phyloP scores from a whole-genome alignment of 2,113 vertebrate genomes.

The Albula glossodonta region DNA sequence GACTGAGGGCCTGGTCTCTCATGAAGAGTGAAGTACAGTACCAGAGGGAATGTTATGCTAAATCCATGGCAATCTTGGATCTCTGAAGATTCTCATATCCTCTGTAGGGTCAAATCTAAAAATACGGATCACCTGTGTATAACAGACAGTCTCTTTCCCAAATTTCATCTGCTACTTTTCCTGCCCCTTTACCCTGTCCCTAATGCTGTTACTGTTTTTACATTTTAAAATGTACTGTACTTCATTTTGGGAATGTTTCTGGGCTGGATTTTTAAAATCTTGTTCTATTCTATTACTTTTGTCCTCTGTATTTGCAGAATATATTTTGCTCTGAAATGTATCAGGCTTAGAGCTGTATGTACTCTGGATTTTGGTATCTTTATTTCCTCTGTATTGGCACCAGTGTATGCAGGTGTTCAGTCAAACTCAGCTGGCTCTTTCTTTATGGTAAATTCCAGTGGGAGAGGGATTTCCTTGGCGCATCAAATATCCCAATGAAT shows the following conservation, averaged over 20 bases:
- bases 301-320: conserved; percentile 24
- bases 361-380: not conserved
- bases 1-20: conserved; percentile 42
- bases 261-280: not conserved
- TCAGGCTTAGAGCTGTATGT: not conserved
- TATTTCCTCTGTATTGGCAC: not conserved
- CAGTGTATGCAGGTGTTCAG: conserved; percentile 20
- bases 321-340: conserved; percentile 16
- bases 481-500: conserved; percentile 56
- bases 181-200: not conserved
- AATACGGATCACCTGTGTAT: conserved; percentile 17
- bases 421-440: conserved; percentile 31
- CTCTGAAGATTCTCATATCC: conserved; percentile 1
- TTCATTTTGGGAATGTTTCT: conserved; percentile 24
- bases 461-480: conserved; percentile 53
- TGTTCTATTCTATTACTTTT: not conserved
- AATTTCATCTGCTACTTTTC: not conserved
- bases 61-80: conserved; percentile 8
- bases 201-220: not conserved
- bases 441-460: conserved; percentile 42
- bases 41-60: conserved; percentile 32
- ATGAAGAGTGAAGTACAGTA: conserved; percentile 43
- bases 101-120: conserved; percentile 21
- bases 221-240: not conserved
- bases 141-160: conserved; percentile 14